These are phyloP conservation scores for Polyergus mexicanus DNA, from an alignment of 1,140 invertebrate genomes.

Conservation along the genomic window DNA sequence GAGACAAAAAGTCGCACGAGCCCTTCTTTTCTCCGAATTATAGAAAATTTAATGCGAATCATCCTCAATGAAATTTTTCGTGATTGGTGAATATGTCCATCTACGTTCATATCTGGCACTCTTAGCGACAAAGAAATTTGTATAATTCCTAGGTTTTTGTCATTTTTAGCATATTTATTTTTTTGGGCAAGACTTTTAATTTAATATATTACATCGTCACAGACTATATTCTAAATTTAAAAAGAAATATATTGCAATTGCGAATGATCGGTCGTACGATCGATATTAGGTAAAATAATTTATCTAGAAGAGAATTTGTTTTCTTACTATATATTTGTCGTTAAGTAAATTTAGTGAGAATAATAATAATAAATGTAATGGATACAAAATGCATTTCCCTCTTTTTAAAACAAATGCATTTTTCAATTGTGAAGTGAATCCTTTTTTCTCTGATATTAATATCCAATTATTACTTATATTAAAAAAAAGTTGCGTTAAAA, in stretches of 20 bases:
- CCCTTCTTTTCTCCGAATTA: not conserved
- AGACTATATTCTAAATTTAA: conserved; percentile 40
- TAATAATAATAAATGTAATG: conserved; percentile 3
- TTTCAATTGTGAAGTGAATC: conserved; percentile 33
- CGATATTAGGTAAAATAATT: conserved; percentile 49
- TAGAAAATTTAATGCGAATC: conserved; percentile 11
- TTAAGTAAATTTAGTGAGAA: conserved; percentile 26
- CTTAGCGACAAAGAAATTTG: conserved; percentile 49
- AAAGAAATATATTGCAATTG: conserved; percentile 7
- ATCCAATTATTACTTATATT: conserved; percentile 22
- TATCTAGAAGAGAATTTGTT: conserved; percentile 28
- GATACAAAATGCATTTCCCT: conserved; percentile 53
- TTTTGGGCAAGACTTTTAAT: conserved; percentile 56
- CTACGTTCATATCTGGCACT: conserved; percentile 64
- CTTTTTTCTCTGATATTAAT: conserved; percentile 57
- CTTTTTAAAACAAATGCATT: conserved; percentile 41
- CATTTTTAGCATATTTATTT: conserved; percentile 69
- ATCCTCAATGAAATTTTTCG: not conserved
- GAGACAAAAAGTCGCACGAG: not conserved
- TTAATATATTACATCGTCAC: conserved; percentile 41
- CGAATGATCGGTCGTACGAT: not conserved
- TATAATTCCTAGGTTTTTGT: conserved; percentile 53
- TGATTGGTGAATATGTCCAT: conserved; percentile 51
- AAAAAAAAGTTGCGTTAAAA: not conserved
- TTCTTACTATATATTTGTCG: not conserved